phyloP scores from a whole-genome alignment of 2,113 vertebrate genomes.

The Tenebrosternarchus preto region DNA sequence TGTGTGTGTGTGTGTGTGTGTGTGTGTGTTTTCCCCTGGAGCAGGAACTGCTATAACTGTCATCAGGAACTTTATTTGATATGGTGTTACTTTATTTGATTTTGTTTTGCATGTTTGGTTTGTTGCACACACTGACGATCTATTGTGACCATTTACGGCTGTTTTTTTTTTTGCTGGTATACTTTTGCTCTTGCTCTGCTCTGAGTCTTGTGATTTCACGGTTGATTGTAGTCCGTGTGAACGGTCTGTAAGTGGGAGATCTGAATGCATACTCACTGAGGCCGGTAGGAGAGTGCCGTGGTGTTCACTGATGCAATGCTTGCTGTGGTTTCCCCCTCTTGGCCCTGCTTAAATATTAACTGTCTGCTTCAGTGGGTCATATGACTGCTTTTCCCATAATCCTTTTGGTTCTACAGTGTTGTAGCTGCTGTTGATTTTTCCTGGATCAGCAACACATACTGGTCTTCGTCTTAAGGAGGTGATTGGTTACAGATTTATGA shows the following conservation, averaged over 20 bases:
- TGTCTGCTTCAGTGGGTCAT: background rate
- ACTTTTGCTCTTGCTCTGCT: background rate
- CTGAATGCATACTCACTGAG: background rate
- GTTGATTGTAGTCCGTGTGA: background rate
- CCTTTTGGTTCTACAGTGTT: background rate
- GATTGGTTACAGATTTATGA: background rate
- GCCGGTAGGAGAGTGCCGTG: background rate
- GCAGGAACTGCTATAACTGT: background rate
- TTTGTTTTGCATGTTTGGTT: background rate
- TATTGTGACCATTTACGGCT: background rate
- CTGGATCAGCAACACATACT: background rate
- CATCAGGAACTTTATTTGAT: background rate
- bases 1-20: no score
- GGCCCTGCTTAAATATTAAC: background rate
- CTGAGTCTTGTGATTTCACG: background rate
- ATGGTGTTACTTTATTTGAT: background rate
- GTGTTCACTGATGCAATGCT: background rate
- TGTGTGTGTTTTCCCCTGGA: background rate
- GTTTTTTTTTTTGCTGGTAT: background rate
- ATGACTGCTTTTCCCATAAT: background rate
- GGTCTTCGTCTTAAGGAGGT: background rate
- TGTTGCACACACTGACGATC: background rate
- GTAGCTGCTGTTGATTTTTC: background rate
- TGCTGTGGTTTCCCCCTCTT: conserved; percentile 12
- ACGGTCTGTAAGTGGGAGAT: background rate